Evolutionary conservation across 2,888 invertebrate genomes (phyloP), one percentile per base, ranked within the genome.

Genomic region (Perithous albicinctus): DNA sequence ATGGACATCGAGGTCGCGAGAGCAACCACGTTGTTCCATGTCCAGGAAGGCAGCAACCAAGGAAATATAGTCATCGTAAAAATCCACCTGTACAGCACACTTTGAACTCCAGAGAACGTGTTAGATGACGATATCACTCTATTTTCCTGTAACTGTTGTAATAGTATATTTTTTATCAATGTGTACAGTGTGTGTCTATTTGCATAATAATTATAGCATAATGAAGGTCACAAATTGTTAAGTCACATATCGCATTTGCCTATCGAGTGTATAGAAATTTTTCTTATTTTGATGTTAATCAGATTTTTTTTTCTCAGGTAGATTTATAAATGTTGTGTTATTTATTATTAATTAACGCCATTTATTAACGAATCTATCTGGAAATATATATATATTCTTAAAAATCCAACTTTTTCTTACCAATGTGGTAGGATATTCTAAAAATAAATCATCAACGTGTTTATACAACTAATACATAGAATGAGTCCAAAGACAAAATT

Each of bases 41-140:
- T 59, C 23, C 66, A 29, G 63, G 20, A 59, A 80, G 41, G n/a
- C 51, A 64, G 59, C 64, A 48, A 54, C 67, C 18, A 18, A 67
- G 76, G 66, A 81, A 83, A 43, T 76, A 76, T 73, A 73, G 66
- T 54, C 41, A 72, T 51, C 72, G 75, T 26, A 73, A 18, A 73
- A 83, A 76, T 69, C 10, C 46, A 59, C 6, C 43, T 6, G 73
- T 63, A 10, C 63, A 35, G 5, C 46, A 54, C 29, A 12, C 59
- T 48, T 38, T 26, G 1, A 32, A 35, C 15, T n/a, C 56, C 38
- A 32, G 20, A 15, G 69, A 81, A 67, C 73, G 81, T 26, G 63
- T 74, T 41, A 29, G 46, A 78, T 64, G 69, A 81, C 54, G 56
- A 77, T 63, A 73, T 69, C 15, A n/a, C 12, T 26, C 32, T 26